Evolutionary conservation across 2,113 vertebrate genomes (phyloP).

Genomic region (Cygnus buccinator): DNA sequence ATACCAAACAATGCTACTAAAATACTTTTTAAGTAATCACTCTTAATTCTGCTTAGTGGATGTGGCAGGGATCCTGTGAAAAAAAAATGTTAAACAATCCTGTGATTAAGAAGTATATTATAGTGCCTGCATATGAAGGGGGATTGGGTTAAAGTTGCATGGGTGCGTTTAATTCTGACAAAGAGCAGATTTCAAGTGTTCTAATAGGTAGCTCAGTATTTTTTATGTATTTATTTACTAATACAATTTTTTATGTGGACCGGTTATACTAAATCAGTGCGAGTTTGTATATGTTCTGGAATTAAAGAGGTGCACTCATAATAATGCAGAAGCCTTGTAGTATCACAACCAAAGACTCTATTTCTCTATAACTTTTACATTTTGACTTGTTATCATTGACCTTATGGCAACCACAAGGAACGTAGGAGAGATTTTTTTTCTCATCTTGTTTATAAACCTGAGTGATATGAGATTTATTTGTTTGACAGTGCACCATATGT

Average conservation of each 20-base stretch:
- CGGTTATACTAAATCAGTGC: background rate
- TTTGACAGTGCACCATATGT: background rate
- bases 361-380: background rate
- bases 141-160: background rate
- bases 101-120: background rate
- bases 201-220: background rate
- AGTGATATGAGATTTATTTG: slow-evolving; percentile 58
- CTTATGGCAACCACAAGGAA: background rate
- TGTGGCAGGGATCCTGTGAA: background rate
- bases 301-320: background rate
- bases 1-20: background rate
- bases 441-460: slow-evolving; percentile 44
- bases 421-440: slow-evolving; percentile 37
- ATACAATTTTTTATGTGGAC: background rate
- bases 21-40: background rate
- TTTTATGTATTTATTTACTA: background rate
- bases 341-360: background rate
- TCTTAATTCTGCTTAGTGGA: background rate
- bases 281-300: background rate
- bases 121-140: background rate
- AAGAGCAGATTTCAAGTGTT: background rate
- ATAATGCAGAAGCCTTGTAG: background rate
- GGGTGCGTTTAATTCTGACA: background rate
- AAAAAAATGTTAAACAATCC: background rate
- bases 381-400: background rate